A percentile compares a stretch with the other conserved stretches of the same genome.
Conservation (phyloP, 2,888 invertebrate species). For the Melikaiella ostensackeni region DNA sequence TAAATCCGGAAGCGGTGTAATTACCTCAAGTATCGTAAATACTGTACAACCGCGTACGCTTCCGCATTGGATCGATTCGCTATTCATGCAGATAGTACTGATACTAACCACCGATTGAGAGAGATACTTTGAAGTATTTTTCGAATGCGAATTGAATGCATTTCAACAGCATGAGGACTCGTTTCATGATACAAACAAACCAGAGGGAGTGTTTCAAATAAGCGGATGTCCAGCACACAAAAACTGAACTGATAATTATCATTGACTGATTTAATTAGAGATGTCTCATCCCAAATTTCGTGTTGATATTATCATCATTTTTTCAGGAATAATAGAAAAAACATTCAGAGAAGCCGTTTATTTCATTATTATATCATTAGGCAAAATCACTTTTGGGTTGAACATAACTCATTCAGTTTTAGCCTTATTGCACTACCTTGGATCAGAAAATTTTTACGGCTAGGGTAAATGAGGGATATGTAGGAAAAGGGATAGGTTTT, state of each 20-base stretch:
- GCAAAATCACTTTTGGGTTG: too few species aligned
- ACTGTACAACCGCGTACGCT: conserved; percentile 14
- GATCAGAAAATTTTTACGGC: too few species aligned
- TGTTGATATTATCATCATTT: neutral
- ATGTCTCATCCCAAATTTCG: neutral
- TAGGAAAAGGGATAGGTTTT: too few species aligned
- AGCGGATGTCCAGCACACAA: neutral
- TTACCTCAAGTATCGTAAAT: conserved; percentile 39
- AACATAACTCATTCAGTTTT: too few species aligned
- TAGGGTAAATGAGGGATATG: too few species aligned
- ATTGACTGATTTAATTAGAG: neutral
- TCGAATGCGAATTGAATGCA: neutral
- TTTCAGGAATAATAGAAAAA: too few species aligned
- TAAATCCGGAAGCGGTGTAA: conserved; percentile 26
- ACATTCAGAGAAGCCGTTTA: too few species aligned
- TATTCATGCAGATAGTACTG: conserved; percentile 29
- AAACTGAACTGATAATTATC: neutral
- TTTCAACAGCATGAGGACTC: neutral
- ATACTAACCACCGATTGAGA: neutral
- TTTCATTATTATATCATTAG: too few species aligned
- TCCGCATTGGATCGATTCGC: conserved; percentile 32
- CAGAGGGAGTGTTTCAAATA: neutral
- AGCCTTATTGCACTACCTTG: too few species aligned
- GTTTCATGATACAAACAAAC: neutral
- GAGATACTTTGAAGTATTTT: neutral